Percentiles rank a stretch among this genome's conserved stretches.
Evolutionary conservation across 2,888 invertebrate genomes (phyloP).

Genomic region (Patella depressa): DNA sequence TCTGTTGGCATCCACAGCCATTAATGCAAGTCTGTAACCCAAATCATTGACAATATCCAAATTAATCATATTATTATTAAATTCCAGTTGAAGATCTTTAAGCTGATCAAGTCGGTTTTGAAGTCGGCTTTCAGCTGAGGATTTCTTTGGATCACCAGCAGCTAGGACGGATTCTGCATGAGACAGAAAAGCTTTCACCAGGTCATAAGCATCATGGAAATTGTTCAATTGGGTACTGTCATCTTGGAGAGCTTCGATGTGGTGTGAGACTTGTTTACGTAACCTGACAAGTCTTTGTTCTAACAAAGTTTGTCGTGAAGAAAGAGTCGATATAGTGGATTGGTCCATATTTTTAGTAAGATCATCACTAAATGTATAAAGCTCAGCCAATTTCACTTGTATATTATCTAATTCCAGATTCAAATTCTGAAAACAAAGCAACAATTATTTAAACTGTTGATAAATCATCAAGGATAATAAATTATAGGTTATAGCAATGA

Average conservation of each 20-base stretch:
- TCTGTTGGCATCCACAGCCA: constrained; percentile 50
- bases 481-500: too few species aligned
- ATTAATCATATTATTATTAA: constrained; percentile 53
- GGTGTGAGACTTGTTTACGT: constrained; percentile 56
- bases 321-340: constrained; percentile 57
- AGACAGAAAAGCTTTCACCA: constrained; percentile 56
- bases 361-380: constrained; percentile 73
- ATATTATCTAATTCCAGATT: constrained; percentile 58
- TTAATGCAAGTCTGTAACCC: constrained; percentile 63
- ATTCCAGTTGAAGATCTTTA: constrained; percentile 53
- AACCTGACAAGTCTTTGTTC: constrained; percentile 59
- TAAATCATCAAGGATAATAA: too few species aligned
- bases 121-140: constrained; percentile 54
- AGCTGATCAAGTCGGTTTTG: constrained; percentile 51
- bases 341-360: constrained; percentile 62
- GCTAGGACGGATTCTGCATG: constrained; percentile 51
- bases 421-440: constrained; percentile 52
- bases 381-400: constrained; percentile 56
- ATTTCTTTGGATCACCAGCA: constrained; percentile 53
- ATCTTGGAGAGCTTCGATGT: constrained; percentile 50
- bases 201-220: constrained; percentile 57
- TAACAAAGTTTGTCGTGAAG: constrained; percentile 58
- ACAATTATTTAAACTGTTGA: too few species aligned
- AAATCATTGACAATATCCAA: constrained; percentile 65
- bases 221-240: constrained; percentile 51